Percentiles rank a stretch among this genome's conserved stretches.
These are phyloP conservation scores for Papilio glaucus DNA, from an alignment of 1,140 invertebrate genomes.

Conservation along the genomic window DNA sequence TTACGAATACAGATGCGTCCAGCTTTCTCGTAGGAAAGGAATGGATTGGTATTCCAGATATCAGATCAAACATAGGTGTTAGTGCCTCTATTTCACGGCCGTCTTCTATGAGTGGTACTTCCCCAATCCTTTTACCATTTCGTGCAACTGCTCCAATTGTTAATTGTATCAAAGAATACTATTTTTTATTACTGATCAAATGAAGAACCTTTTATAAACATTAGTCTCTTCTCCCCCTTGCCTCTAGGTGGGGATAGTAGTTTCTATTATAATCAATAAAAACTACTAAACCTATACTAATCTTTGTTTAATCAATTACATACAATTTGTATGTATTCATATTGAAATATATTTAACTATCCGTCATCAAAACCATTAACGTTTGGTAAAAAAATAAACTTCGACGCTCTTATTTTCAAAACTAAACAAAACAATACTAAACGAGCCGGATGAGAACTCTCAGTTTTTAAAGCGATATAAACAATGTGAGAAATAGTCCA, in stretches of 20 bases:
- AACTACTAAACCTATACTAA: too few relatives aligned
- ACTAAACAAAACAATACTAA: slow-evolving; percentile 29
- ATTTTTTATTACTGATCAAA: too few relatives aligned
- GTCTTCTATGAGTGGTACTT: too few relatives aligned
- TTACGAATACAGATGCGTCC: too few relatives aligned
- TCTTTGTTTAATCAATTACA: not conserved
- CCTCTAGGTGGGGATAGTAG: not conserved
- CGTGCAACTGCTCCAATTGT: too few relatives aligned
- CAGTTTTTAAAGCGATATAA: slow-evolving; percentile 31
- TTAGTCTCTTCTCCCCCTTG: not conserved
- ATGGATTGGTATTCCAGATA: too few relatives aligned
- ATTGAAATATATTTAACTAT: slow-evolving; percentile 10
- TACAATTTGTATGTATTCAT: not conserved
- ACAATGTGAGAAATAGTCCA: slow-evolving; percentile 29
- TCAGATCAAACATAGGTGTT: too few relatives aligned
- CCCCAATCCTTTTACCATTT: too few relatives aligned
- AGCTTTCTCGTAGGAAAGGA: too few relatives aligned
- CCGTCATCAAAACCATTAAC: slow-evolving; percentile 33
- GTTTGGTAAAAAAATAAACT: slow-evolving; percentile 29
- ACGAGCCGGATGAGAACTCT: slow-evolving; percentile 21
- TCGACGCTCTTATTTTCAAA: slow-evolving; percentile 28
- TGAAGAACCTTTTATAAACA: too few relatives aligned
- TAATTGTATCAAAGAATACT: too few relatives aligned
- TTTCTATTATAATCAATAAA: not conserved
- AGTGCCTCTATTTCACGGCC: too few relatives aligned